Percentiles rank a stretch among this genome's conserved stretches.
These are phyloP conservation scores for Aplodontia rufa DNA, from an alignment of 2,113 vertebrate genomes.

Conservation along the genomic window DNA sequence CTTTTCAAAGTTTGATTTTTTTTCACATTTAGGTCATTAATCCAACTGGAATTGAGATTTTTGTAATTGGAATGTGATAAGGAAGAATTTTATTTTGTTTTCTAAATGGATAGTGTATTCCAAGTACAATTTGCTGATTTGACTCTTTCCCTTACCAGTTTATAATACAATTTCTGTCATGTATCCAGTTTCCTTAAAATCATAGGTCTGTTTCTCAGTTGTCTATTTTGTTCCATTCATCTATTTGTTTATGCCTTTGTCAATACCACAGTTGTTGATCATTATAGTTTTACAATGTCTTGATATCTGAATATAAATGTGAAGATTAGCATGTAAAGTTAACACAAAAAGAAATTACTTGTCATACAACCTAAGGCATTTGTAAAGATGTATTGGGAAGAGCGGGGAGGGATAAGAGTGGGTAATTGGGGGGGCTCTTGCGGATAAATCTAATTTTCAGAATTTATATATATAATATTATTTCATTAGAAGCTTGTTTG, in stretches of 20 bases:
- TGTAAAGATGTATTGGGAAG: too few species aligned
- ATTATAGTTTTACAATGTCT: background rate
- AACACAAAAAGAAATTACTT: background rate
- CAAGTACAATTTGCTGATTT: background rate
- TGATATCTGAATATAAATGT: constrained; percentile 28
- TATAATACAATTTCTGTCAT: background rate
- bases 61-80: background rate
- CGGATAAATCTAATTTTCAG: too few species aligned
- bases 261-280: background rate
- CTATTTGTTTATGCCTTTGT: background rate
- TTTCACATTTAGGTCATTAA: constrained; percentile 9
- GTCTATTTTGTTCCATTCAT: background rate
- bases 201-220: background rate
- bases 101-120: background rate
- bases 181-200: background rate
- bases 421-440: too few species aligned
- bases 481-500: too few species aligned
- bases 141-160: background rate
- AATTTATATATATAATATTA: too few species aligned
- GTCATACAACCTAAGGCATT: too few species aligned
- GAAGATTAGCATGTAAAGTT: constrained; percentile 7
- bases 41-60: background rate
- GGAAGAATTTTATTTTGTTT: background rate
- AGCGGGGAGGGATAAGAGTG: too few species aligned
- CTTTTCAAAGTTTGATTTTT: background rate